phyloP scores from a whole-genome alignment of 2,888 invertebrate species.

The Ochropleura plecta region DNA sequence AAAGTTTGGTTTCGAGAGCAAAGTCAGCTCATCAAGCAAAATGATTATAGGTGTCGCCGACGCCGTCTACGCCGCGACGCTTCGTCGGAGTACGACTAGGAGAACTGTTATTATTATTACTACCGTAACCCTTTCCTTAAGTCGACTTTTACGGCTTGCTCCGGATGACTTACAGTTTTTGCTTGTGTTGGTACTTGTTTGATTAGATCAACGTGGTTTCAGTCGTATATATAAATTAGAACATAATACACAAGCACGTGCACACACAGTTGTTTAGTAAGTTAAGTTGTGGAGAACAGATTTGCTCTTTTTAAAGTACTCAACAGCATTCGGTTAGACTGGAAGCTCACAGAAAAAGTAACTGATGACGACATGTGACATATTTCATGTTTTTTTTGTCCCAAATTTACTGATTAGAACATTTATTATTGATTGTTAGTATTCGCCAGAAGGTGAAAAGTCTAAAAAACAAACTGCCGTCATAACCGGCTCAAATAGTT shows the following conservation, averaged over 20 bases:
- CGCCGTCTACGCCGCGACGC: conserved; percentile 39
- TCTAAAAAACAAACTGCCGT: too few relatives aligned
- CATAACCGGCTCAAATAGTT: too few relatives aligned
- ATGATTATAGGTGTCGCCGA: conserved; percentile 51
- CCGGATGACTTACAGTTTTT: conserved; percentile 41
- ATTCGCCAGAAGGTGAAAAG: too few relatives aligned
- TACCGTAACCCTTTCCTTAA: conserved; percentile 57
- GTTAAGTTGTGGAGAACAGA: too few relatives aligned
- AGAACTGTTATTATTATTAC: conserved; percentile 58
- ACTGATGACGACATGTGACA: too few relatives aligned
- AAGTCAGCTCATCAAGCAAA: conserved; percentile 43
- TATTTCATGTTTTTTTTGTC: too few relatives aligned
- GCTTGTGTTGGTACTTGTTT: conserved; percentile 29
- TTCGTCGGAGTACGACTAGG: conserved; percentile 42
- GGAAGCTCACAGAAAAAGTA: too few relatives aligned
- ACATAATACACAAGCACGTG: not conserved
- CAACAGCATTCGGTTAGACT: too few relatives aligned
- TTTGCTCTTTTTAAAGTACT: too few relatives aligned
- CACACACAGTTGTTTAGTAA: too few relatives aligned
- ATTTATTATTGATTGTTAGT: too few relatives aligned
- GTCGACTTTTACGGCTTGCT: conserved; percentile 52
- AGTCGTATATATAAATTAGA: conserved; percentile 2
- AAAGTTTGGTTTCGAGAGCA: conserved; percentile 33
- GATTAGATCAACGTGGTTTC: conserved; percentile 20
- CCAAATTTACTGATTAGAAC: too few relatives aligned